phyloP scores from a whole-genome alignment of 1,140 invertebrate genomes.

The Drosophila pectinifera region DNA sequence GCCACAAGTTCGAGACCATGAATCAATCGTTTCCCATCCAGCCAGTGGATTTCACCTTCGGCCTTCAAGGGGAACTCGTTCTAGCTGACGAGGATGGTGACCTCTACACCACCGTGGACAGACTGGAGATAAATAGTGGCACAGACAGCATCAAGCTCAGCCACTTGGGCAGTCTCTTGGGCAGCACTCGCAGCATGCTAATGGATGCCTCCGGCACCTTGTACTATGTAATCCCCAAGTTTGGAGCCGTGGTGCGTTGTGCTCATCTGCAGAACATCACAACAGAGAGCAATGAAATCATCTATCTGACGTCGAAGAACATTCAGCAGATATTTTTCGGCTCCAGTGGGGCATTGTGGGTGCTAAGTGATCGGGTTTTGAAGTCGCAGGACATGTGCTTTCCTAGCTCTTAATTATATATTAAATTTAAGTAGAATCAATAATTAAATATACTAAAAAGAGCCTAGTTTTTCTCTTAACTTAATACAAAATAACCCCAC shows the following conservation, averaged over 20 bases:
- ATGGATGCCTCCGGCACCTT: conserved; percentile 62
- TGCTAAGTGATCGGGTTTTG: conserved; percentile 73
- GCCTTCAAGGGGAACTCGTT: conserved; percentile 55
- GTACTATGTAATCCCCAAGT: conserved; percentile 78
- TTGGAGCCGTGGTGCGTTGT: conserved; percentile 77
- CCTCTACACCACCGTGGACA: conserved; percentile 51
- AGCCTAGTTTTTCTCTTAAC: too few species aligned
- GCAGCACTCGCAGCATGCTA: conserved; percentile 66
- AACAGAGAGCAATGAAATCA: conserved; percentile 78
- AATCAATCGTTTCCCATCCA: conserved; percentile 63
- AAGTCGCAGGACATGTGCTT: conserved; percentile 74
- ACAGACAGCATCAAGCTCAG: conserved; percentile 47
- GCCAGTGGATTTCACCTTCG: conserved; percentile 71
- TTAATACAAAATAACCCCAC: background rate
- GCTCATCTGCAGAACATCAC: conserved; percentile 59
- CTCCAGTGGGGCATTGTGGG: conserved; percentile 66
- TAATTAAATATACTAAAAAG: background rate
- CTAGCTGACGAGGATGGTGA: conserved; percentile 68
- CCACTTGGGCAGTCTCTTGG: conserved; percentile 66
- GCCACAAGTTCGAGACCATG: conserved; percentile 69
- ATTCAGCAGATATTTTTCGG: conserved; percentile 82
- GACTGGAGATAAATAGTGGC: conserved; percentile 33
- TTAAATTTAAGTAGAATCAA: background rate
- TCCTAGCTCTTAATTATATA: conserved; percentile 25
- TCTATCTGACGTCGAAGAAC: conserved; percentile 76